Evolutionary conservation across 2,888 invertebrate species (phyloP), one percentile per base, ranked within the genome.

Genomic region (Alcis repandata): DNA sequence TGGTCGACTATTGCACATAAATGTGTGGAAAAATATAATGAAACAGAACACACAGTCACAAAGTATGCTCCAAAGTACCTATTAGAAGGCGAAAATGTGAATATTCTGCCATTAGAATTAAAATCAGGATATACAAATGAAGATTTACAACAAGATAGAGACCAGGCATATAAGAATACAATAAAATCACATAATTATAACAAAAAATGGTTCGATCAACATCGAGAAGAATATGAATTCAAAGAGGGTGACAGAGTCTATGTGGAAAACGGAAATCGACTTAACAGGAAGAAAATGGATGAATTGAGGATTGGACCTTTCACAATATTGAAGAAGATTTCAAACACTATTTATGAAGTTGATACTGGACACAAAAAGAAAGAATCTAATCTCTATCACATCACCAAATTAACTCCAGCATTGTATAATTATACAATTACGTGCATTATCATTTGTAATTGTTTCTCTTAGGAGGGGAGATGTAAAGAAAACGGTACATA

Each of bases 1-100:
- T 80, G 77, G 79, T 76, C 78, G 43, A 80, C 79, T 10, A 74
- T 81, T 54, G 79, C 78, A 10, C 73, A 75, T 0, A 43, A 76
- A 43, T 81, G 77, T 70, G 68, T 72, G 13, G 10, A 73, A 36
- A 79, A 70, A 68, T 76, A 77, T 59, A 76, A 75, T 61, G 68
- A 72, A 57, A 76, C 77, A 17, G 73, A 75, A 57, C 77, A 79
- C 40, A 70, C 76, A 52, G 76, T 80, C 1, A 79, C 78, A 7
- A 66, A 65, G 7, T 79, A 70, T 66, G 59, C 78, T 46, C 77
- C 75, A 46, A 76, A 63, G 58, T 78, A 80, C 22, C 45, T 81
- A 10, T 27, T 27, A 6, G 27, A 27, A 27, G 27, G 27, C 2
- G 27, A 27, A 27, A 27, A 27, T 4, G 6, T 27, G 2, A 6